Conservation (phyloP, 2,797 vertebrate genomes). For the Crossoptilon crossoptilon region DNA sequence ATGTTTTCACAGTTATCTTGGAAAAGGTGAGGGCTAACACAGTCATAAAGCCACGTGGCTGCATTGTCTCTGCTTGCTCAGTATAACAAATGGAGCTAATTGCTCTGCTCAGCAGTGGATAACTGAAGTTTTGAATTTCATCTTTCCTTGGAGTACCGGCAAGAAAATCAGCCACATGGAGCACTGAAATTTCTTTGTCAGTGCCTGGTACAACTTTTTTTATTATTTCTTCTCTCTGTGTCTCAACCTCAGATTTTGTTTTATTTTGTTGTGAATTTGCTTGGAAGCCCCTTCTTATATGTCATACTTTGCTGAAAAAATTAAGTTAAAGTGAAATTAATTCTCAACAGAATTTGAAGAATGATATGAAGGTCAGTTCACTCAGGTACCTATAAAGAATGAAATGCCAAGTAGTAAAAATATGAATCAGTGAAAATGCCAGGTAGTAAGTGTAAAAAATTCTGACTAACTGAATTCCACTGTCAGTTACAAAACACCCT, state of each 20-base stretch:
- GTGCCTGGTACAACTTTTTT: not conserved
- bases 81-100: not conserved
- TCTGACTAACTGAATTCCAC: not conserved
- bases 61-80: not conserved
- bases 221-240: not conserved
- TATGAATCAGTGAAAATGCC: not conserved
- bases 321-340: not conserved
- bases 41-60: not conserved
- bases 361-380: not conserved
- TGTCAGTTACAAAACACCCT: not conserved
- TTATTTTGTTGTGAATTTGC: not conserved
- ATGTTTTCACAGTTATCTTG: not conserved
- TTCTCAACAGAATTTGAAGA: not conserved
- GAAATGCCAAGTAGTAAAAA: constrained; percentile 22
- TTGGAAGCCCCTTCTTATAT: not conserved
- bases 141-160: not conserved
- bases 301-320: not conserved
- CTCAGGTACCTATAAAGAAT: not conserved
- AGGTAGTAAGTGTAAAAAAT: not conserved
- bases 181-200: not conserved
- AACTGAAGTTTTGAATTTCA: not conserved
- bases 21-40: not conserved
- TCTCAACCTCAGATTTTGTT: not conserved
- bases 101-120: not conserved
- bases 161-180: not conserved